These are phyloP conservation scores for Drosophila pandora DNA, from an alignment of 1,140 invertebrate species.

Conservation along the genomic window DNA sequence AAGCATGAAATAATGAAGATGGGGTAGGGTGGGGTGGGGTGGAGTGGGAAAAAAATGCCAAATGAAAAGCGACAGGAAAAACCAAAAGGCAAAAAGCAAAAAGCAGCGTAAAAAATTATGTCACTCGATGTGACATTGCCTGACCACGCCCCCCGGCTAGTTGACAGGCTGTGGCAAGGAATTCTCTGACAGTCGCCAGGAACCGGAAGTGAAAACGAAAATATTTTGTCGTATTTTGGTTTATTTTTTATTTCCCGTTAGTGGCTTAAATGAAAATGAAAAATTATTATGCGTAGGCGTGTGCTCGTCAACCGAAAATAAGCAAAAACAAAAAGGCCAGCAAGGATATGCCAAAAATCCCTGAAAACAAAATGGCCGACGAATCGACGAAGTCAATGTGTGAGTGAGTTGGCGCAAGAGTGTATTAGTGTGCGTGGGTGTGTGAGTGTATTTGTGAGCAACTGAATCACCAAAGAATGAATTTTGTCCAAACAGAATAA, in stretches of 20 bases:
- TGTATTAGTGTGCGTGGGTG: conserved; percentile 10
- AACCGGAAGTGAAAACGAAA: conserved; percentile 68
- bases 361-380: conserved; percentile 74
- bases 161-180: conserved; percentile 44
- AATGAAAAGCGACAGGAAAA: conserved; percentile 45
- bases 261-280: conserved; percentile 53
- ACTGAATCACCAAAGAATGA: conserved; percentile 56
- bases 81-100: conserved; percentile 40
- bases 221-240: conserved; percentile 69
- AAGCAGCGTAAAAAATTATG: conserved; percentile 61
- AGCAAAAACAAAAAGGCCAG: conserved; percentile 32
- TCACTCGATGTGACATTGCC: conserved; percentile 47
- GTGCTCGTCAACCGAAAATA: conserved; percentile 14
- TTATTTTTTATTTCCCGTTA: conserved; percentile 28
- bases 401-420: conserved; percentile 1
- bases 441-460: conserved; percentile 13
- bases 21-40: background rate
- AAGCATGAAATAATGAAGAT: conserved; percentile 61
- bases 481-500: conserved; percentile 39
- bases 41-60: conserved; percentile 1
- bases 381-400: conserved; percentile 32
- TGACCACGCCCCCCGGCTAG: conserved; percentile 24
- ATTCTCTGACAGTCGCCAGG: conserved; percentile 22
- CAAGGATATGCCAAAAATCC: conserved; percentile 41
- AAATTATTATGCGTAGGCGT: conserved; percentile 79